Evolutionary conservation across 30 jellyfish, hydroid and myxozoan species (phyloP), one percentile per base, ranked within the genome.

Genomic region (Rhopilema esculentum): DNA sequence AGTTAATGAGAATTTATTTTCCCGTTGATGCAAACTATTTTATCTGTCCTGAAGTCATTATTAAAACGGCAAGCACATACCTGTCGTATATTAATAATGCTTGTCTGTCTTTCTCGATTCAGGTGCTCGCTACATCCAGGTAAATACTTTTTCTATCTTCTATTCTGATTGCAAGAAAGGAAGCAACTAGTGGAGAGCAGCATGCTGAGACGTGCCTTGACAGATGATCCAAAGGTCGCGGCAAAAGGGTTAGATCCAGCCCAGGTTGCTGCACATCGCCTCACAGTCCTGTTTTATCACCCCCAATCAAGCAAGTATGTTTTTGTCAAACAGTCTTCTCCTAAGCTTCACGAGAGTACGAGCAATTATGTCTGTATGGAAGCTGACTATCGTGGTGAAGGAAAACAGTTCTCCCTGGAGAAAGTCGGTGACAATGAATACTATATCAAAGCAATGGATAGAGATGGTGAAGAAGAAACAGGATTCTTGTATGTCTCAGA

Each of bases 401-500:
- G 52, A 19, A 72, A 72, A n/a, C 23, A 19, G 49, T 72, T 72
- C 30, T 72, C 30, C 24, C 31, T 72, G 68, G 84, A 72, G 30
- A 19, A 72, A 9, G 25, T 72, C 25, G 25, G 6, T 32, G 68
- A 72, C 2, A 72, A 72, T 62, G 84, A 72, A 20, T 72, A 27
- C 68, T 62, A 72, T 26, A 33, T 72, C 49, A 72, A 72, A 30
- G 21, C 70, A 12, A 40, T 72, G 68, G 68, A 72, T 25, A 72
- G 32, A 9, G 84, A 72, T 40, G 68, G 31, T 15, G 68, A 32
- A 6, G 29, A 72, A 8, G 66, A 33, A 29, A 72, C 66, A 1
- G 84, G 84, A 1, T 72, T 21, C 23, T 32, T 72, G 66, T 72
- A 72, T 30, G 84, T 72, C 7, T 72, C 84, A 1, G 84, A 72